A percentile compares a stretch with the other conserved stretches of the same genome.
Evolutionary conservation across 2,797 vertebrate species (phyloP).

Genomic region (Anabacerthia variegaticeps): DNA sequence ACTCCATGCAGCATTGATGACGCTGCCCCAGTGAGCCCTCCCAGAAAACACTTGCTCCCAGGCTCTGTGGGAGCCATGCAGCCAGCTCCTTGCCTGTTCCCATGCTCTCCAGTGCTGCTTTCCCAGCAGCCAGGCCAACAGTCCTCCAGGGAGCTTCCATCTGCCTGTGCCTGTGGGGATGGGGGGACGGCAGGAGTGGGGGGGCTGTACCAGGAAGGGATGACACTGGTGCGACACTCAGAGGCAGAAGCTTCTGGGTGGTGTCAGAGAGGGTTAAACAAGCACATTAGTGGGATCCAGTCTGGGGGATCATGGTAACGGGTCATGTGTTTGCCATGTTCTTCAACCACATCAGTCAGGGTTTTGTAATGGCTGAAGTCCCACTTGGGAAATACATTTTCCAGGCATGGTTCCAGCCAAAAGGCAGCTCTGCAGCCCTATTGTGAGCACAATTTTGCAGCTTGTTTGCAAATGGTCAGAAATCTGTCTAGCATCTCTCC

Average conservation of each 20-base stretch:
- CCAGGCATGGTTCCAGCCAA: conserved; percentile 55
- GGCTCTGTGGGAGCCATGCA: background rate
- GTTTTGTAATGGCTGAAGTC: conserved; percentile 49
- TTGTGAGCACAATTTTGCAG: conserved; percentile 64
- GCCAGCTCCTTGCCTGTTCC: background rate
- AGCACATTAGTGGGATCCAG: background rate
- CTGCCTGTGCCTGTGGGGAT: background rate
- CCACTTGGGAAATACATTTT: conserved; percentile 58
- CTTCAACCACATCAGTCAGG: background rate
- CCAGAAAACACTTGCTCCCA: background rate
- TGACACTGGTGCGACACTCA: background rate
- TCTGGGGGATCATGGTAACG: background rate
- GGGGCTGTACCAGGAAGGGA: background rate
- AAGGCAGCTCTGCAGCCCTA: conserved; percentile 49
- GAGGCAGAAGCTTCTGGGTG: conserved; percentile 1
- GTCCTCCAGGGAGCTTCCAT: background rate
- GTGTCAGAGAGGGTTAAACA: conserved; percentile 4
- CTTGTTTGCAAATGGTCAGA: conserved; percentile 63
- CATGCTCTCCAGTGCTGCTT: conserved; percentile 44
- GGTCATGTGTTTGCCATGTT: conserved; percentile 26
- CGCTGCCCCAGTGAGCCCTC: background rate
- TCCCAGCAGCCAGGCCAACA: conserved; percentile 15
- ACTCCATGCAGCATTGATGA: background rate
- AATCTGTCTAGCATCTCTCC: conserved; percentile 22
- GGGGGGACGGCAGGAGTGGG: background rate